These are phyloP conservation scores for Heliconius eleuchia DNA, from an alignment of 1,140 invertebrate species.

Conservation along the genomic window DNA sequence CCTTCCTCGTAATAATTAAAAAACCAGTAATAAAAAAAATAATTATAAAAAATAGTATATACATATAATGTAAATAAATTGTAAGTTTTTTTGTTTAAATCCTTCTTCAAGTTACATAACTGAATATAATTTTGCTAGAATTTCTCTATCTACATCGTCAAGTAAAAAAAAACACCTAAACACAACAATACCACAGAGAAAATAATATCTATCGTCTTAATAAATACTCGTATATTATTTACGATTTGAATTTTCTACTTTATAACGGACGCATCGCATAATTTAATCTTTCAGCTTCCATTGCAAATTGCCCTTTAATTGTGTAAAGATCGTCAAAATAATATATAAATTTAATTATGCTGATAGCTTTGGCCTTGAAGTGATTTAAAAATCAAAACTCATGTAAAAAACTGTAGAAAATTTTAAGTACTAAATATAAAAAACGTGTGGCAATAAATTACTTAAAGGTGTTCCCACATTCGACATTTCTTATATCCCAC, in stretches of 20 bases:
- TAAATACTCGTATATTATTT: not conserved
- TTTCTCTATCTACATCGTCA: too few species aligned
- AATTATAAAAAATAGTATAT: too few species aligned
- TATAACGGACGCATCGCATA: not conserved
- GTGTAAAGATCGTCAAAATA: not conserved
- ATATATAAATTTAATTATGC: not conserved
- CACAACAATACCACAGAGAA: too few species aligned
- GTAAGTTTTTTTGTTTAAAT: too few species aligned
- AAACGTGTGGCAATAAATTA: slow-evolving; percentile 11
- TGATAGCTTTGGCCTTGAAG: not conserved
- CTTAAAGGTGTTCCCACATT: not conserved
- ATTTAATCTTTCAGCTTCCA: not conserved
- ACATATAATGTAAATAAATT: too few species aligned
- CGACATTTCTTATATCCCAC: not conserved
- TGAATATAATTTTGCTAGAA: too few species aligned
- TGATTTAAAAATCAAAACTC: not conserved
- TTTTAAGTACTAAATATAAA: slow-evolving; percentile 12
- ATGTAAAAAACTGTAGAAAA: not conserved
- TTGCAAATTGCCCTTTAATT: not conserved
- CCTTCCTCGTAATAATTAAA: too few species aligned
- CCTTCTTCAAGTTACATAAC: too few species aligned
- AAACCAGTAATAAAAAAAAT: too few species aligned
- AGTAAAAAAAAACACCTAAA: too few species aligned
- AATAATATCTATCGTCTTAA: too few species aligned
- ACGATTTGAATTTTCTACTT: not conserved